These are phyloP conservation scores for Nettapus auritus DNA, from an alignment of 2,113 vertebrate species.

Conservation along the genomic window DNA sequence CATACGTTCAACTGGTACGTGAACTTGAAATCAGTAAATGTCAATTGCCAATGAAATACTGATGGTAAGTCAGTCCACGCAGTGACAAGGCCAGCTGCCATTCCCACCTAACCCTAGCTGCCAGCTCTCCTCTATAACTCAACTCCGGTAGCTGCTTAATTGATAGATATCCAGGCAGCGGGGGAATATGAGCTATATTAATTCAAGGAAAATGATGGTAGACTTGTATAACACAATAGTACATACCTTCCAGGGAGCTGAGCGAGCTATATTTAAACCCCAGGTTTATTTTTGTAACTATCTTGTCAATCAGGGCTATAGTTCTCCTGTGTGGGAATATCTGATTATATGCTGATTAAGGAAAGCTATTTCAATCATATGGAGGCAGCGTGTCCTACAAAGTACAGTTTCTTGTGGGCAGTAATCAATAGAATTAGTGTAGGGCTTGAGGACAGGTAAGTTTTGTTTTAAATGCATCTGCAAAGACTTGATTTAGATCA, in stretches of 20 bases:
- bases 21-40: conserved; percentile 5
- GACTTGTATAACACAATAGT: conserved; percentile 77
- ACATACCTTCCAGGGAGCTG: conserved; percentile 71
- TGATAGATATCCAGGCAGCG: conserved; percentile 23
- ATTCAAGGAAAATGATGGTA: conserved; percentile 70
- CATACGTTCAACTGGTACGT: conserved; percentile 31
- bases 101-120: conserved; percentile 32
- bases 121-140: conserved; percentile 15
- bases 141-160: conserved; percentile 14
- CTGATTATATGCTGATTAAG: conserved; percentile 74
- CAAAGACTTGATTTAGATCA: background rate
- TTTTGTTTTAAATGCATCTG: background rate
- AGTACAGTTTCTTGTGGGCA: conserved; percentile 39
- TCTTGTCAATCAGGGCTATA: conserved; percentile 78
- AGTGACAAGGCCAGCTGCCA: background rate
- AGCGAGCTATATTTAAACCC: conserved; percentile 75
- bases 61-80: background rate
- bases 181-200: conserved; percentile 37
- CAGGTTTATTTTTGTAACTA: conserved; percentile 76
- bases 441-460: conserved; percentile 28
- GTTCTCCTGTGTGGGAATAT: conserved; percentile 69
- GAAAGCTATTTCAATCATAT: conserved; percentile 55
- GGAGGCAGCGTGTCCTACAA: conserved; percentile 40
- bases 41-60: conserved; percentile 35
- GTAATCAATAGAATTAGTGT: conserved; percentile 10